phyloP scores from a whole-genome alignment of 2,797 vertebrate species.

The Champsocephalus esox region DNA sequence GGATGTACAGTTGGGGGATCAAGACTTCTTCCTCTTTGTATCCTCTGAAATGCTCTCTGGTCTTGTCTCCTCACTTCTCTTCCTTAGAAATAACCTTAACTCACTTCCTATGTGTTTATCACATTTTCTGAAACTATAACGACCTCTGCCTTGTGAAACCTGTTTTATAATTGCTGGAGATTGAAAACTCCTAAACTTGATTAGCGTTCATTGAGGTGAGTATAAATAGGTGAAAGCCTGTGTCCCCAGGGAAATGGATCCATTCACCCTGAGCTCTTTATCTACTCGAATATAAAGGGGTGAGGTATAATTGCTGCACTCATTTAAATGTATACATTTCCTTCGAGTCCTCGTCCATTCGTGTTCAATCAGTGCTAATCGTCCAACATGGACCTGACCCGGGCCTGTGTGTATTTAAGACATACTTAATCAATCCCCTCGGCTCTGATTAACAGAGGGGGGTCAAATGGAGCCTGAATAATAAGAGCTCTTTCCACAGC shows the following conservation, averaged over 20 bases:
- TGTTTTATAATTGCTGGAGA: constrained; percentile 26
- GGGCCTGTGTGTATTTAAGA: constrained; percentile 62
- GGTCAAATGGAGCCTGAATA: constrained; percentile 70
- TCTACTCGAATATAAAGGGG: constrained; percentile 21
- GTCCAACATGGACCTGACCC: constrained; percentile 48
- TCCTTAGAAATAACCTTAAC: neutral
- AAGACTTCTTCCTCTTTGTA: neutral
- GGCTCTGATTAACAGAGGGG: constrained; percentile 71
- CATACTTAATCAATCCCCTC: constrained; percentile 70
- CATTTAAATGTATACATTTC: constrained; percentile 51
- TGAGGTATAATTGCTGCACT: constrained; percentile 32
- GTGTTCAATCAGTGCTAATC: constrained; percentile 64
- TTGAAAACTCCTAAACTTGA: constrained; percentile 22
- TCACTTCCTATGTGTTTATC: neutral
- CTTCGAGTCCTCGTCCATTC: constrained; percentile 55
- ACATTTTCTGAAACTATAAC: neutral
- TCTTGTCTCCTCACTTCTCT: neutral
- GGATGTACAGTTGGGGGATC: constrained; percentile 3
- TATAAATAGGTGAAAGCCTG: neutral
- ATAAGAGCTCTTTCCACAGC: constrained; percentile 60
- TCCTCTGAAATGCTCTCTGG: constrained; percentile 1
- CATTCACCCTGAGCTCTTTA: constrained; percentile 26
- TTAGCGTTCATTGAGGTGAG: neutral
- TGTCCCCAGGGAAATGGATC: constrained; percentile 6
- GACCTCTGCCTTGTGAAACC: neutral